A percentile compares a stretch with the other conserved stretches of the same genome.
phyloP scores from a whole-genome alignment of 2,888 invertebrate species.

The Drosophila subsilvestris region DNA sequence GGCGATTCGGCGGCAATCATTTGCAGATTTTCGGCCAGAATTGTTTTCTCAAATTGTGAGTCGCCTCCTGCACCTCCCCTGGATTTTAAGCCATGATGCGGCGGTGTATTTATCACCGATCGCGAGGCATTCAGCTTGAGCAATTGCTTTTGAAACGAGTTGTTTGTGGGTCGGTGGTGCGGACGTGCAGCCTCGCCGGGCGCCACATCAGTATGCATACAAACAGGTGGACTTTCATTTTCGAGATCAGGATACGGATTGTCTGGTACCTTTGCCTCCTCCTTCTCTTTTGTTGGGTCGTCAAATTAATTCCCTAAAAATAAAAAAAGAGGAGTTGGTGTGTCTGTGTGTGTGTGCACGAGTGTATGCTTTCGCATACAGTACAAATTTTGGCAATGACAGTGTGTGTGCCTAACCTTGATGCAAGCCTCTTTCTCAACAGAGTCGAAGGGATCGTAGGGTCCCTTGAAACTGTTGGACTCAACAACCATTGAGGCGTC shows the following conservation, averaged over 20 bases:
- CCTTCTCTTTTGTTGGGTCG: constrained; percentile 13
- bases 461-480: constrained; percentile 53
- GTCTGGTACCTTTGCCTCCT: background rate
- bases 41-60: constrained; percentile 35
- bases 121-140: constrained; percentile 54
- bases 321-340: background rate
- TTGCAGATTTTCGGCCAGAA: constrained; percentile 52
- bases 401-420: constrained; percentile 47
- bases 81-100: constrained; percentile 2
- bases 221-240: constrained; percentile 58
- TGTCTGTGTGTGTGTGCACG: background rate
- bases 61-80: background rate
- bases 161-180: constrained; percentile 18
- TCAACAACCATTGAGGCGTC: constrained; percentile 18
- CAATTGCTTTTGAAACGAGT: constrained; percentile 55
- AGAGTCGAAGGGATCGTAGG: constrained; percentile 66
- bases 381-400: background rate
- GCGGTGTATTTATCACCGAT: constrained; percentile 33
- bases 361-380: constrained; percentile 2
- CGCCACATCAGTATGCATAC: constrained; percentile 29
- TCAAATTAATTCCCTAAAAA: constrained; percentile 45
- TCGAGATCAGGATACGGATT: constrained; percentile 34
- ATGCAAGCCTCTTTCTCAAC: constrained; percentile 65
- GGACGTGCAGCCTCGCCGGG: background rate
- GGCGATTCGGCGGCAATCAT: constrained; percentile 67